These are phyloP conservation scores for Halesus radiatus DNA, from an alignment of 1,140 invertebrate species.

Conservation along the genomic window DNA sequence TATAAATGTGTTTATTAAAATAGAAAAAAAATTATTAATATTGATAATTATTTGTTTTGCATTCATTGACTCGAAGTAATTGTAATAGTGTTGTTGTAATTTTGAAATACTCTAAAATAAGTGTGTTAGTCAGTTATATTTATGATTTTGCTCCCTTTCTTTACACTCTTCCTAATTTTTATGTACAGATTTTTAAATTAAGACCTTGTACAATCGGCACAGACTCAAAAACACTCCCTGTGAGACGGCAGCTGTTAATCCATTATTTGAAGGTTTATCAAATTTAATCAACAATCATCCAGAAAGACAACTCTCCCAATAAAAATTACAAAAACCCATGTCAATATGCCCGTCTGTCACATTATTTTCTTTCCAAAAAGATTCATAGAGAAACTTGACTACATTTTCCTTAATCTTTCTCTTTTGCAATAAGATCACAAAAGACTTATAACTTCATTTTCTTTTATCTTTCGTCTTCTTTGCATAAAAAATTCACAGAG, in stretches of 20 bases:
- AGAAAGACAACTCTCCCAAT: too few species aligned
- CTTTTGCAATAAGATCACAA: too few species aligned
- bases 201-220: not conserved
- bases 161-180: not conserved
- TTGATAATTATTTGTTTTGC: not conserved
- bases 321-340: too few species aligned
- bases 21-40: constrained; percentile 1
- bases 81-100: constrained; percentile 8
- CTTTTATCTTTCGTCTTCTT: too few species aligned
- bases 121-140: not conserved
- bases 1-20: constrained; percentile 30
- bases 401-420: too few species aligned
- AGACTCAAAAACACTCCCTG: not conserved
- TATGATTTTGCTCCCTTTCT: not conserved
- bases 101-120: constrained; percentile 20
- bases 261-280: too few species aligned
- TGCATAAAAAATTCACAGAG: too few species aligned
- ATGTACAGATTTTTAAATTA: constrained; percentile 5
- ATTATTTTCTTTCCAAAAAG: too few species aligned
- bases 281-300: too few species aligned
- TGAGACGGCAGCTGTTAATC: not conserved
- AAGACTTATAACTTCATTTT: too few species aligned
- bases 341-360: too few species aligned
- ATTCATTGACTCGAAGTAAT: constrained; percentile 17
- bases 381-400: too few species aligned